Evolutionary conservation across 1,140 invertebrate species (phyloP).

Genomic region (Cyclargus thomasi): DNA sequence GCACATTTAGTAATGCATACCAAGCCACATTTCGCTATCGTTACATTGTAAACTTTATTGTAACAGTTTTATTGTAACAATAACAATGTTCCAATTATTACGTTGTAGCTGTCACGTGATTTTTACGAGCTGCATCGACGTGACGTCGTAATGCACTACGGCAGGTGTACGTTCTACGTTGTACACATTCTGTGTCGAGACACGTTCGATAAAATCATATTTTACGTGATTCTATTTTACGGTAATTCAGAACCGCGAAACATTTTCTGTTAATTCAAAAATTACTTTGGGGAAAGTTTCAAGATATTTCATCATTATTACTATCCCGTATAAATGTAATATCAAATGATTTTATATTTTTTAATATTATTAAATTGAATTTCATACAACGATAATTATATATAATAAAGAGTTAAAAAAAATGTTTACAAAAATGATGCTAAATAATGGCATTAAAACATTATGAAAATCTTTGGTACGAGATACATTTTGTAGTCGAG

Average conservation of each 20-base stretch:
- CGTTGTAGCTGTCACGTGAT: slow-evolving; percentile 25
- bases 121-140: slow-evolving; percentile 30
- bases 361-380: no score
- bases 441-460: no score
- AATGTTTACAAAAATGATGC: no score
- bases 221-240: slow-evolving; percentile 59
- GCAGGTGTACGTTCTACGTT: slow-evolving; percentile 30
- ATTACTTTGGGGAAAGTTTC: background rate
- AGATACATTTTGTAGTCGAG: no score
- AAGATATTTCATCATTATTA: no score
- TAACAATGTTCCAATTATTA: slow-evolving; percentile 25
- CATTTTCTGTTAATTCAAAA: slow-evolving; percentile 22
- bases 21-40: background rate
- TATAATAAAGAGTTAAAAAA: no score
- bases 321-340: no score
- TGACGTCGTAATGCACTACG: slow-evolving; percentile 21
- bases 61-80: slow-evolving; percentile 7
- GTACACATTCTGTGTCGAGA: slow-evolving; percentile 23
- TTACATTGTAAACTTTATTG: slow-evolving; percentile 5
- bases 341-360: no score
- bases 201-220: slow-evolving; percentile 62
- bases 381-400: no score
- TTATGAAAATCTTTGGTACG: no score
- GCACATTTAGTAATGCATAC: background rate
- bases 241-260: slow-evolving; percentile 27